Evolutionary conservation across 2,797 vertebrate species (phyloP).

Genomic region (Chloroceryle inda): DNA sequence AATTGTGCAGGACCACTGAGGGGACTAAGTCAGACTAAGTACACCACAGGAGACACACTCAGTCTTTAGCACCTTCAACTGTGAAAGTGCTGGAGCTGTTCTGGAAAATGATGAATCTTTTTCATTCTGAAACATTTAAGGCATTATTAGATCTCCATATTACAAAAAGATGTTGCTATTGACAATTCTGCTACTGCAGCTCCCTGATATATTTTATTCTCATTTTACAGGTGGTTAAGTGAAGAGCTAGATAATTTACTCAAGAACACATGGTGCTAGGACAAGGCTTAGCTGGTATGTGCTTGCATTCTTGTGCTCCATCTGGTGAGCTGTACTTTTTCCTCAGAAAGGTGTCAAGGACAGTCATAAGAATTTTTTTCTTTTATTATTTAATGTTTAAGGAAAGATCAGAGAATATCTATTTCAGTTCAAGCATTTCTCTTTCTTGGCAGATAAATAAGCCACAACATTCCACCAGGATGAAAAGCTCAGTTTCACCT

Average conservation of each 20-base stretch:
- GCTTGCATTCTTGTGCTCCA: neutral
- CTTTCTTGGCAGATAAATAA: conserved; percentile 70
- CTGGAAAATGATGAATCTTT: neutral
- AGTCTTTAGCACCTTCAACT: neutral
- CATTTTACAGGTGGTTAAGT: neutral
- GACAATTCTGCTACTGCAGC: neutral
- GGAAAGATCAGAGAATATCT: conserved; percentile 26
- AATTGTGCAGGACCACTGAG: neutral
- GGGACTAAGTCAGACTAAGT: neutral
- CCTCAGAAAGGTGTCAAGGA: conserved; percentile 41
- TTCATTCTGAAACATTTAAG: neutral
- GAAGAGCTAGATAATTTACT: neutral
- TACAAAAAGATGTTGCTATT: neutral
- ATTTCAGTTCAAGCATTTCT: conserved; percentile 71
- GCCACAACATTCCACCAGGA: conserved; percentile 42
- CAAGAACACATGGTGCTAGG: neutral
- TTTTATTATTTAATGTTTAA: conserved; percentile 50
- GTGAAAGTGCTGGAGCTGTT: neutral
- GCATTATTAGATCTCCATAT: neutral
- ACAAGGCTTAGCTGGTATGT: neutral
- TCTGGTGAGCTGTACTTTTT: neutral
- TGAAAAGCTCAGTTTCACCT: conserved; percentile 62
- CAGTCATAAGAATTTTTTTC: conserved; percentile 15
- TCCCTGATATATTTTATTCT: neutral
- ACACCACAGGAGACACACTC: neutral